phyloP scores from a whole-genome alignment of 2,113 vertebrate genomes.

The Electrona antarctica region DNA sequence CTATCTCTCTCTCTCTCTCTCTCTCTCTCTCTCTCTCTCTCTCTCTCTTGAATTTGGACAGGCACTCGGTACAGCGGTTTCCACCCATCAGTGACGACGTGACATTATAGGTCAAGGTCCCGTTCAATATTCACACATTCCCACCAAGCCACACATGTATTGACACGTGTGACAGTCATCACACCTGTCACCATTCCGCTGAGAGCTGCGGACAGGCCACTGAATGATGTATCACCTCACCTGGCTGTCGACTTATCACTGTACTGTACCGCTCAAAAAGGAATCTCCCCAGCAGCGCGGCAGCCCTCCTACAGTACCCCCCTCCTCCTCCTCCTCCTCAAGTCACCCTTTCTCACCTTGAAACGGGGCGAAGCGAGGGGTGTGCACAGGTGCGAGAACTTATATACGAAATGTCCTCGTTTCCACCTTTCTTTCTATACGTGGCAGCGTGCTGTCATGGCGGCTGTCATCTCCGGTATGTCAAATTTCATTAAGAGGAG shows the following conservation, averaged over 20 bases:
- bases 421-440: slow-evolving; percentile 43
- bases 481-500: slow-evolving; percentile 74
- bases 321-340: slow-evolving; percentile 58
- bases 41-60: too few relatives aligned
- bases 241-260: slow-evolving; percentile 72
- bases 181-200: slow-evolving; percentile 72
- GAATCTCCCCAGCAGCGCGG: not conserved
- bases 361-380: slow-evolving; percentile 42
- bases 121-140: slow-evolving; percentile 57
- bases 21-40: too few relatives aligned
- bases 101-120: slow-evolving; percentile 60
- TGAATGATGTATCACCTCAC: slow-evolving; percentile 80
- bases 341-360: slow-evolving; percentile 59
- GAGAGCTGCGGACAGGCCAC: slow-evolving; percentile 58
- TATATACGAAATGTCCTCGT: slow-evolving; percentile 64
- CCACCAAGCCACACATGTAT: slow-evolving; percentile 61
- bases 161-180: slow-evolving; percentile 69
- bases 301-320: slow-evolving; percentile 49
- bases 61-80: too few relatives aligned
- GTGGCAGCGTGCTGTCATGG: slow-evolving; percentile 62
- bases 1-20: too few relatives aligned
- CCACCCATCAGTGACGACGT: too few relatives aligned
- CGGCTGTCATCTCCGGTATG: slow-evolving; percentile 74
- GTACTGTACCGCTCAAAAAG: too few relatives aligned
- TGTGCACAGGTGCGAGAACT: slow-evolving; percentile 73